These are phyloP conservation scores for Ursus arctos DNA, from an alignment of 2,113 vertebrate genomes.

Conservation along the genomic window DNA sequence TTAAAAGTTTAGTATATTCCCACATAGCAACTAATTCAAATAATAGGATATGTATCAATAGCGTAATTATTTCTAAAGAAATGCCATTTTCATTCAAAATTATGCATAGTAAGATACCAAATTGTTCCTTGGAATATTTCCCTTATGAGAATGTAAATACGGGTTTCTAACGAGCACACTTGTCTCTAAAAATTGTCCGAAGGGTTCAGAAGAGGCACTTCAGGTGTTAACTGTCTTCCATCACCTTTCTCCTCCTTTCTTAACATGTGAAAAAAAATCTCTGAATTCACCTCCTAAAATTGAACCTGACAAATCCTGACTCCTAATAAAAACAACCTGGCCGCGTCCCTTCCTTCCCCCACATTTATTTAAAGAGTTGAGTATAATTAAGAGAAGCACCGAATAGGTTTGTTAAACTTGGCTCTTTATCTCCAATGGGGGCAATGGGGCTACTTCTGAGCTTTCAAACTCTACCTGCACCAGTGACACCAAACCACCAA, in stretches of 20 bases:
- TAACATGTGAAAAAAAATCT: not conserved
- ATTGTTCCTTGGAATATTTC: not conserved
- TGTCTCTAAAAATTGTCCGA: not conserved
- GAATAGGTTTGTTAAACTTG: not conserved
- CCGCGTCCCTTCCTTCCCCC: not conserved
- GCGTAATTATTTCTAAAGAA: slow-evolving; percentile 2
- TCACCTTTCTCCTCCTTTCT: not conserved
- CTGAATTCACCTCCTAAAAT: not conserved
- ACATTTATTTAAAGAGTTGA: not conserved
- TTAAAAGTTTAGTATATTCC: not conserved
- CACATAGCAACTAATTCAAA: not conserved
- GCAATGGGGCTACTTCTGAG: not conserved
- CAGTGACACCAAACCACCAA: not conserved
- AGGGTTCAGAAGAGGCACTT: not conserved
- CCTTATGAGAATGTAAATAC: not conserved
- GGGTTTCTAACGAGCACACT: not conserved
- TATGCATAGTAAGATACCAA: not conserved
- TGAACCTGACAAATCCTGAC: not conserved
- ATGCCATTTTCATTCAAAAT: slow-evolving; percentile 3
- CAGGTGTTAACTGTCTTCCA: not conserved
- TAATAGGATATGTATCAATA: not conserved
- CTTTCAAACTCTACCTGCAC: not conserved
- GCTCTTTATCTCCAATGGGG: not conserved
- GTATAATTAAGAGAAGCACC: not conserved
- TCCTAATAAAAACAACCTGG: not conserved